Base-by-base conservation (phyloP, 2,113 vertebrate genomes). In the Malaclemys terrapin region DNA sequence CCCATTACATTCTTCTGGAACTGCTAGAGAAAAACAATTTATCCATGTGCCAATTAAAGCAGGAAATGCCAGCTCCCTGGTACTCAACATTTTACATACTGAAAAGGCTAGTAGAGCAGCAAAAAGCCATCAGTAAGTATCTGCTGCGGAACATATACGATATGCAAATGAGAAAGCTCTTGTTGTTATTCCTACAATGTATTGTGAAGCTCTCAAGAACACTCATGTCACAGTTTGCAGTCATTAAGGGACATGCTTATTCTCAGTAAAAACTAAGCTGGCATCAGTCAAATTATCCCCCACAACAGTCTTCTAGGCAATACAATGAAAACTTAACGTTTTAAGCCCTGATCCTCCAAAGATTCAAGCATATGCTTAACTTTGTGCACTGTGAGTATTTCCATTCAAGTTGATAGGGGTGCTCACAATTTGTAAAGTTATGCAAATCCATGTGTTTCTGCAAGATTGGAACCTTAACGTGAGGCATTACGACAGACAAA, bases 81-180 rank as follows among this genome's bases (percentile, higher is more conserved):
- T 84, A 91, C 56, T 88, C 89, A 85, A 47, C 24, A 88, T 84
- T 94, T 95, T 87, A 75, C 53, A 80, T 85, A 62, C n/a, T 95
- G 89, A 92, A 94, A 94, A 94, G 89, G 76, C 85, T 82, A 92
- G 82, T 50, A 93, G 50, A 94, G 91, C 90, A 96, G 91, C 72
- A 94, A 92, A 96, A 96, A 93, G 22, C 25, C 88, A 85, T 94
- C 29, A 52, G 38, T 85, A 91, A 54, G 85, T 93, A 84, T 75
- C 69, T 80, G 87, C 35, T 75, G 79, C 62, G 85, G 87, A 95
- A 82, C 17, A 80, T 29, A 87, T 5, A 87, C 25, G 62, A 29
- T 86, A 76, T 85, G 89, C 38, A 94, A 97, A 90, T 54, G 22
- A 84, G 22, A 94, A 94, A 95, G 69, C 38, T 93, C 84, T 85